Base-by-base conservation (phyloP, 2,888 invertebrate species). In the Zelleria hepariella region DNA sequence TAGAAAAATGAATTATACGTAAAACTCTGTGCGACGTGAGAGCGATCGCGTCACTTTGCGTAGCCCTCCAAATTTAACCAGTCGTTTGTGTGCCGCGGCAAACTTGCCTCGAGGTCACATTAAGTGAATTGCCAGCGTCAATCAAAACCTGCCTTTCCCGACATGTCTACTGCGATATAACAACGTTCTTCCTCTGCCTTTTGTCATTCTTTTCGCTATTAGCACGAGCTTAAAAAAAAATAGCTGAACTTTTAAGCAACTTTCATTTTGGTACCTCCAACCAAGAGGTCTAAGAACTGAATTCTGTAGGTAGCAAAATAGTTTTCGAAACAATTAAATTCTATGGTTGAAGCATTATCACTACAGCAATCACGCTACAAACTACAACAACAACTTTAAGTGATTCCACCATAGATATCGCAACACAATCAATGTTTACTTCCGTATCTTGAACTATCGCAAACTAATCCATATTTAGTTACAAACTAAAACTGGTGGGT, bases 61-160 rank as follows among this genome's bases (percentile, higher is more conserved):
- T 80, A 83, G 86, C 83, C 86, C 86, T 85, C 82, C 73, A 78
- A 86, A 85, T 87, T 86, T 85, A 86, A 86, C 85, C 85, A 84
- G 80, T 78, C 84, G 82, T 82, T 84, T 84, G 82, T 83, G 82
- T 65, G 76, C 73, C 76, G 77, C 77, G 77, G 77, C 81, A 80
- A 87, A 87, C 83, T 86, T 86, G 82, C 84, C 80, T 79, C 76
- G 80, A 83, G 85, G 86, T 83, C 84, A 86, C 87, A 88, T 87
- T 86, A 87, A 84, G 86, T 79, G 83, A 84, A 88, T 87, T 87
- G 86, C 86, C 70, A 66, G 81, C 86, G 83, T 87, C 87, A 86
- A 86, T 87, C 87, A 87, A 85, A 86, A 78, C 79, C 75, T 74
- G 78, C 80, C 80, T 84, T 86, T 20, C 20, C 71, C 68, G 70